Conservation (phyloP, 1,140 invertebrate species). For the Drosophila nannoptera region DNA sequence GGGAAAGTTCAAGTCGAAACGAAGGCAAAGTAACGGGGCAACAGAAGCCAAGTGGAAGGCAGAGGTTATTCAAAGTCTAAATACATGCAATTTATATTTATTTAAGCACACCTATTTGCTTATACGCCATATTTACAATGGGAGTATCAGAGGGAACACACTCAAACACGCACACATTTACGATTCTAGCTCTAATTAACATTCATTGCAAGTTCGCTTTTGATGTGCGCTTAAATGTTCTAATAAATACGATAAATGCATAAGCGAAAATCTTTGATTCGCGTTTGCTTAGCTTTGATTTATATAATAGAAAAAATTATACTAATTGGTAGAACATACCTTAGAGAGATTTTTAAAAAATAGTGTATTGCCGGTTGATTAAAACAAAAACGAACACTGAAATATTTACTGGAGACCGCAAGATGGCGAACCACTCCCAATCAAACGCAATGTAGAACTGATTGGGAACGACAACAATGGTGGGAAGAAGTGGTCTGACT, state of each 20-base stretch:
- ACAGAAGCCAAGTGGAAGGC: constrained; percentile 33
- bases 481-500: constrained; percentile 42
- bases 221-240: constrained; percentile 18
- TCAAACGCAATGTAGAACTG: constrained; percentile 52
- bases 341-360: constrained; percentile 35
- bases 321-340: constrained; percentile 34
- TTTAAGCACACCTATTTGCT: constrained; percentile 38
- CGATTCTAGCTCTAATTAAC: constrained; percentile 14
- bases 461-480: constrained; percentile 52
- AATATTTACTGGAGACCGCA: constrained; percentile 39
- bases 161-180: constrained; percentile 1
- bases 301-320: constrained; percentile 26
- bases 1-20: constrained; percentile 60
- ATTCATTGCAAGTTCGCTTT: constrained; percentile 49
- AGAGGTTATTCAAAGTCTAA: constrained; percentile 48
- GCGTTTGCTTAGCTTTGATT: constrained; percentile 10
- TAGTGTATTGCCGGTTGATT: constrained; percentile 38
- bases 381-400: constrained; percentile 31
- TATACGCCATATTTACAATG: constrained; percentile 22
- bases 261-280: neutral
- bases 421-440: constrained; percentile 62
- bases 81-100: constrained; percentile 55
- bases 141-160: constrained; percentile 8
- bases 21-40: constrained; percentile 26
- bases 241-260: constrained; percentile 21